Base-by-base conservation (phyloP, 2,888 invertebrate genomes). In the Drosophila gaucha region DNA sequence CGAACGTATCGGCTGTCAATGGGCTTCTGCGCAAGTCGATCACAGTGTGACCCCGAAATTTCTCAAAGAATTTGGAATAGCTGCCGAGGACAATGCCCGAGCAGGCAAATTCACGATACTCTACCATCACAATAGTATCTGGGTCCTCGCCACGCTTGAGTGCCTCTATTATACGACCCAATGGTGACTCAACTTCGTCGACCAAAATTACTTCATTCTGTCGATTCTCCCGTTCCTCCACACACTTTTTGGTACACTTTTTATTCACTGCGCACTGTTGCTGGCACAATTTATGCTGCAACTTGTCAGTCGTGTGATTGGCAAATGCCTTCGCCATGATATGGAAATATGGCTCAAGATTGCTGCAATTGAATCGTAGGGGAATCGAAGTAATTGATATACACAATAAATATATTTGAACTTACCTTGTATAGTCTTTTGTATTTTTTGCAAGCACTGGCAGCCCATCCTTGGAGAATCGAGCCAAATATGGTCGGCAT, bases 101-200 rank as follows among this genome's bases (percentile, higher is more conserved):
- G 24, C 68, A 68, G n/a, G 55, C 51, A 22, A 43, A 69, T 20
- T 52, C 28, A 0, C 36, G 26, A 30, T 33, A 14, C 0, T 36
- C 46, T 0, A 70, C 18, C 0, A 63, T 5, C 0, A 68, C 68
- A 6, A 62, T 31, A 0, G 55, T 69, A 16, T 68, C 69, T 0
- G 38, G 62, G 0, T 41, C 18, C 10, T 55, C 50, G 6, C 70
- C 63, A 0, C n/a, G 24, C 5, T 28, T 10, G 0, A 69, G 30
- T 1, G 0, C 0, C 1, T 22, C 0, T 0, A 62, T 12, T 9
- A 67, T 5, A 0, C 14, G 1, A 0, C 0, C 1, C n/a, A 69
- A 1, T 4, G 0, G 14, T 2, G 8, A 10, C 0, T 24, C 0
- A 5, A 9, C 16, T 0, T 16, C n/a, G 0, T 12, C 10, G 12